phyloP scores from a whole-genome alignment of 2,888 invertebrate species.

The Argynnis bischoffii region DNA sequence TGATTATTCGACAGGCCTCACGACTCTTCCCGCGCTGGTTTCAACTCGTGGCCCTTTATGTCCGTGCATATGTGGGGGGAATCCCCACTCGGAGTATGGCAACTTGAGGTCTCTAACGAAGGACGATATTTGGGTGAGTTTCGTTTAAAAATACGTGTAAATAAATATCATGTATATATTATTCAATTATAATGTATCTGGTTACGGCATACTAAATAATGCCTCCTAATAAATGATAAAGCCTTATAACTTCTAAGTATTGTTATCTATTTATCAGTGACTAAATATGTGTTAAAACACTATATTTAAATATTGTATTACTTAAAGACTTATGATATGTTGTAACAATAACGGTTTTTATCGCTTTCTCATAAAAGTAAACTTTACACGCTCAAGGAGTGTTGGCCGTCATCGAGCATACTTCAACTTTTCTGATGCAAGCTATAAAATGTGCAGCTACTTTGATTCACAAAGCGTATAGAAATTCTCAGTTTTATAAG shows the following conservation, averaged over 20 bases:
- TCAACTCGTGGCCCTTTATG: conserved; percentile 99
- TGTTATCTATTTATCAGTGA: neutral
- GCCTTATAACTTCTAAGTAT: neutral
- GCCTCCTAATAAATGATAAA: neutral
- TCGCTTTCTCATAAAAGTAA: conserved; percentile 19
- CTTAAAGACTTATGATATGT: neutral
- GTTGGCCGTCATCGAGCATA: conserved; percentile 27
- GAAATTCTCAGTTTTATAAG: neutral
- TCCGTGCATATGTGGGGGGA: conserved; percentile 99
- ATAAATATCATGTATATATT: neutral
- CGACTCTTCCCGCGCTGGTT: conserved; percentile 95
- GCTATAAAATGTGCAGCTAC: conserved; percentile 14
- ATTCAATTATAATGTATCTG: neutral
- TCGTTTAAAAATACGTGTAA: neutral
- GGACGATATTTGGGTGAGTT: conserved; percentile 92
- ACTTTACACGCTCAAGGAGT: conserved; percentile 24
- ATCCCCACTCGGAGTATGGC: conserved; percentile 96
- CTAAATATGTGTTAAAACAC: neutral
- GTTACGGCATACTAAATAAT: neutral
- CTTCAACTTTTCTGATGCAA: conserved; percentile 20
- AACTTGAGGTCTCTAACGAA: conserved; percentile 97
- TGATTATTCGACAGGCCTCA: conserved; percentile 82
- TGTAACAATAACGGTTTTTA: conserved; percentile 9
- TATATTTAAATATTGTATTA: neutral
- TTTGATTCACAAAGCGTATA: conserved; percentile 10